phyloP scores from a whole-genome alignment of 2,113 vertebrate species.

The Tychaedon coryphoeus region DNA sequence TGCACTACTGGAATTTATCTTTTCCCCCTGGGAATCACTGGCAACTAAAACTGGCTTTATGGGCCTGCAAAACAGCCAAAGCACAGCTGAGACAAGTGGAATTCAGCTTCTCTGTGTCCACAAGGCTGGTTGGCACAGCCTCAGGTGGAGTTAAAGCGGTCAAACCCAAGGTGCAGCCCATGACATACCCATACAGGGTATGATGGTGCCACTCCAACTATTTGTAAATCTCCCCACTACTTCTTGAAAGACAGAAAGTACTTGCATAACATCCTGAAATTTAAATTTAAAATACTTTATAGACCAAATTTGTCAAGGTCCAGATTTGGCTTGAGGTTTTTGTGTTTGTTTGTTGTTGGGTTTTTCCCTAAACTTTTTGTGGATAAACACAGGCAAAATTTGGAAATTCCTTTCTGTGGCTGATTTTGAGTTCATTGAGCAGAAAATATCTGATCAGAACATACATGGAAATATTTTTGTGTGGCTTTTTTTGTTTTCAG shows the following conservation, averaged over 20 bases:
- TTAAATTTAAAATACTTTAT: not conserved
- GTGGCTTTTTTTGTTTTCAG: conserved; percentile 52
- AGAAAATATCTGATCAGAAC: conserved; percentile 49
- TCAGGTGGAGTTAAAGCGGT: not conserved
- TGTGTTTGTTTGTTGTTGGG: not conserved
- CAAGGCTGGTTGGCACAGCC: not conserved
- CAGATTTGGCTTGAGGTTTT: not conserved
- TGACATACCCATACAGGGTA: not conserved
- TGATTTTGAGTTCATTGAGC: conserved; percentile 44
- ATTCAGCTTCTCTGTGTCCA: not conserved
- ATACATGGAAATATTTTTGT: conserved; percentile 8
- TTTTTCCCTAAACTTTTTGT: not conserved
- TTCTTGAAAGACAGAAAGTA: not conserved
- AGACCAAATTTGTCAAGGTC: not conserved
- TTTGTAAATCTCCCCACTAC: not conserved
- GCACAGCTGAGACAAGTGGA: not conserved
- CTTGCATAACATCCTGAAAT: not conserved
- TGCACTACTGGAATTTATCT: not conserved
- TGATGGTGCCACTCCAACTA: not conserved
- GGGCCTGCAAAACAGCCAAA: not conserved
- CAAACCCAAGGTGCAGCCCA: not conserved
- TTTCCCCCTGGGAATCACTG: not conserved
- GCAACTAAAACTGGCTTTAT: not conserved
- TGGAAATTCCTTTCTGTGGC: not conserved
- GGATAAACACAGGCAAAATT: not conserved